Evolutionary conservation across 2,113 vertebrate species (phyloP).

Genomic region (Prietella phreatophila): DNA sequence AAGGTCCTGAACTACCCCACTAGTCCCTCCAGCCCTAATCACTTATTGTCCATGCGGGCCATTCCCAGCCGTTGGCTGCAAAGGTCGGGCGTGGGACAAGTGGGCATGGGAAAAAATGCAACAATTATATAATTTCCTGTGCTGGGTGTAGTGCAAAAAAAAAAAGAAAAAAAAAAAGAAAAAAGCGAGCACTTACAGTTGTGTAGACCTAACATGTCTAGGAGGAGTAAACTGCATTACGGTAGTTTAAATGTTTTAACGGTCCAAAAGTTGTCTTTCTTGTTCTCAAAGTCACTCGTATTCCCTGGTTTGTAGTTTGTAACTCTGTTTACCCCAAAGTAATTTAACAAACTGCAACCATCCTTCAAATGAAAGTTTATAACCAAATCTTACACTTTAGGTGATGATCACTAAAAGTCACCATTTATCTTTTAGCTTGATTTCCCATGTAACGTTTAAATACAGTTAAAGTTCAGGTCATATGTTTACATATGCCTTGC

Average conservation of each 20-base stretch:
- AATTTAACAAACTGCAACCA: background rate
- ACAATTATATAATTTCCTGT: constrained; percentile 78
- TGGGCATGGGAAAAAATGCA: constrained; percentile 71
- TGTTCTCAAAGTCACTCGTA: background rate
- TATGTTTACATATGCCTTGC: no score
- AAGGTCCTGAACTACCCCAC: constrained; percentile 33
- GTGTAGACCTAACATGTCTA: constrained; percentile 26
- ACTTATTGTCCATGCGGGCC: constrained; percentile 45
- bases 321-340: background rate
- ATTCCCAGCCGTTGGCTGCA: constrained; percentile 60
- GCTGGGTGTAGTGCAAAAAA: constrained; percentile 68
- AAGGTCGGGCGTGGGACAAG: constrained; percentile 68
- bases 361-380: background rate
- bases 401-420: background rate
- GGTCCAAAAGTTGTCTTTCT: background rate
- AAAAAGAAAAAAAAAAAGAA: constrained; percentile 37
- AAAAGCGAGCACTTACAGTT: constrained; percentile 56
- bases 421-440: background rate
- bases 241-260: background rate
- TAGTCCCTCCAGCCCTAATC: constrained; percentile 51
- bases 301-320: background rate
- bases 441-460: background rate
- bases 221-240: background rate
- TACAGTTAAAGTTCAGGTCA: background rate
- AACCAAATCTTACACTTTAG: background rate